Conservation (phyloP, 2,888 invertebrate genomes). For the Amiota communis region DNA sequence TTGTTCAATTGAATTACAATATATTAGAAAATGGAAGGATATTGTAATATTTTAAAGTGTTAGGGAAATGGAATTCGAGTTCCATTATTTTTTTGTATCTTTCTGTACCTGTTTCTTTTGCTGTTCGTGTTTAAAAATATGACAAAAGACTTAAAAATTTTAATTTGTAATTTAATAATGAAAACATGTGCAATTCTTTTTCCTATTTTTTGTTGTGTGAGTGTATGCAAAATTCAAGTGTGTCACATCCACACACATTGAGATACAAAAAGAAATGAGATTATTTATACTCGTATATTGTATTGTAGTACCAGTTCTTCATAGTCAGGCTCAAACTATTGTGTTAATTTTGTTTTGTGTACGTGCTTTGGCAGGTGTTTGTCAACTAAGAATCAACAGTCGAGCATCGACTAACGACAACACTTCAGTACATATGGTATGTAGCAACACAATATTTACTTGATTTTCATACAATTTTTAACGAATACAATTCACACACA, state of each 20-base stretch:
- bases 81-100: too few species aligned
- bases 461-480: not conserved
- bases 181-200: conserved; percentile 21
- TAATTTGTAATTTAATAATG: not conserved
- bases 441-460: conserved; percentile 8
- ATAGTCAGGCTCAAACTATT: not conserved
- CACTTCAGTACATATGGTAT: not conserved
- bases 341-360: conserved; percentile 1
- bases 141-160: too few species aligned
- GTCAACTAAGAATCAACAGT: not conserved
- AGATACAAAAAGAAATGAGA: not conserved
- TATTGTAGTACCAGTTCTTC: too few species aligned
- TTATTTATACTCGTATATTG: too few species aligned
- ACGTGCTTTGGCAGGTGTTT: conserved; percentile 28
- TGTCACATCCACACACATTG: not conserved
- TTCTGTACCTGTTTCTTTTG: too few species aligned
- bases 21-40: too few species aligned
- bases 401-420: not conserved
- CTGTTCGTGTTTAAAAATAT: too few species aligned
- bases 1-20: too few species aligned
- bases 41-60: too few species aligned
- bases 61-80: too few species aligned
- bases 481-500: not conserved
- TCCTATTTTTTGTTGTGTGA: too few species aligned
- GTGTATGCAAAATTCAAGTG: conserved; percentile 7